These are phyloP conservation scores for Aleadryas rufinucha DNA, from an alignment of 2,113 vertebrate genomes.

Conservation along the genomic window DNA sequence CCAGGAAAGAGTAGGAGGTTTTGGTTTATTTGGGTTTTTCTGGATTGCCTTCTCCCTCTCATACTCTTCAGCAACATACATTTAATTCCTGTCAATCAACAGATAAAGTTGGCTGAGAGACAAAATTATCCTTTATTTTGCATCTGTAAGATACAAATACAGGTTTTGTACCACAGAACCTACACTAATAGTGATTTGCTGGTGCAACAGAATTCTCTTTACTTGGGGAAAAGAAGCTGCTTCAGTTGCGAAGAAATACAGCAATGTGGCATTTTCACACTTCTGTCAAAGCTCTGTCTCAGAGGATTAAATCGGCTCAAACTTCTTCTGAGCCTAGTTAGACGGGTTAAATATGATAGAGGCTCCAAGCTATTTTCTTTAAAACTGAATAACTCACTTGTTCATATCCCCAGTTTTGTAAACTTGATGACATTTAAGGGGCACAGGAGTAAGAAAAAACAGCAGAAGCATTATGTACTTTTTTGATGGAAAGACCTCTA, in stretches of 20 bases:
- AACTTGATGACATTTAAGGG: conserved; percentile 38
- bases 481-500: conserved; percentile 44
- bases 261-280: neutral
- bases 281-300: neutral
- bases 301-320: neutral
- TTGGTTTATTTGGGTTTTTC: neutral
- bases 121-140: neutral
- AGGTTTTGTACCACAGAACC: neutral
- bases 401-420: neutral
- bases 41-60: neutral
- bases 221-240: neutral
- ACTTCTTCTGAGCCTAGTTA: neutral
- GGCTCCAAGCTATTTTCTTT: conserved; percentile 10
- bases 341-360: neutral
- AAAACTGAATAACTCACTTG: conserved; percentile 7
- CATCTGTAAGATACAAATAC: neutral
- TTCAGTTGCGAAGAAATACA: neutral
- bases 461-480: conserved; percentile 30
- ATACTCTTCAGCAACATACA: neutral
- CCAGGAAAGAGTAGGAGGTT: conserved; percentile 1
- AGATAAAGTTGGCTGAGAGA: neutral
- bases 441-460: neutral
- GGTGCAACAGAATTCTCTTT: neutral
- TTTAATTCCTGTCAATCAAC: neutral
- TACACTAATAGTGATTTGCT: neutral